Base-by-base conservation (phyloP, 2,888 invertebrate species). In the Coenonympha glycerion region DNA sequence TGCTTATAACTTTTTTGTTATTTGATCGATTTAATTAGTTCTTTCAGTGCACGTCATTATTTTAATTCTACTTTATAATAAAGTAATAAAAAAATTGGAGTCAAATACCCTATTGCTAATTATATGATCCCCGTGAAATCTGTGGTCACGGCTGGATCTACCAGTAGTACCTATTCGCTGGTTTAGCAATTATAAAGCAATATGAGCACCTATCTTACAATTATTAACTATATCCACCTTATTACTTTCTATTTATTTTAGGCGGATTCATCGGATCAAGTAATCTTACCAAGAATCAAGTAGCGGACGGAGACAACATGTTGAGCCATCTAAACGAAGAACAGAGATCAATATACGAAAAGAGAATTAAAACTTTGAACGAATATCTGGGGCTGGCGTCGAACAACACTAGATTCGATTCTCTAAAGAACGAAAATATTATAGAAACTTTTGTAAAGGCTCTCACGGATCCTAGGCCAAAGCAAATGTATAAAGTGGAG, bases 201-300 rank as follows among this genome's bases (percentile, higher is more conserved):
- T n/a, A n/a, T n/a, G n/a, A n/a, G n/a, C n/a, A n/a, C n/a, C n/a
- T n/a, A n/a, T n/a, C n/a, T n/a, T n/a, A n/a, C n/a, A n/a, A n/a
- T n/a, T n/a, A n/a, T n/a, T n/a, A n/a, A n/a, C n/a, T n/a, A n/a
- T n/a, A 6, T 6, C 4, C 19, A 19, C 11, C 11, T 11, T 6
- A n/a, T 6, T 19, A 11, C 3, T 3, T 2, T 19, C 6, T 5
- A 34, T 5, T 34, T n/a, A 6, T 33, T 16, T 1, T 8, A 0
- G 92, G 93, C 34, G 94, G 94, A 2, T 94, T 95, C 64, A 79
- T 92, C 0, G 71, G 72, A 1, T 86, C 90, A 37, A 94, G 93
- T 64, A 92, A 91, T 63, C 90, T 96, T 53, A 83, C 94, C 63
- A 78, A 90, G 0, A 82, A 79, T 3, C 94, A 95, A 73, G 71